phyloP scores from a whole-genome alignment of 1,140 invertebrate genomes.

The Lepidostoma basale region DNA sequence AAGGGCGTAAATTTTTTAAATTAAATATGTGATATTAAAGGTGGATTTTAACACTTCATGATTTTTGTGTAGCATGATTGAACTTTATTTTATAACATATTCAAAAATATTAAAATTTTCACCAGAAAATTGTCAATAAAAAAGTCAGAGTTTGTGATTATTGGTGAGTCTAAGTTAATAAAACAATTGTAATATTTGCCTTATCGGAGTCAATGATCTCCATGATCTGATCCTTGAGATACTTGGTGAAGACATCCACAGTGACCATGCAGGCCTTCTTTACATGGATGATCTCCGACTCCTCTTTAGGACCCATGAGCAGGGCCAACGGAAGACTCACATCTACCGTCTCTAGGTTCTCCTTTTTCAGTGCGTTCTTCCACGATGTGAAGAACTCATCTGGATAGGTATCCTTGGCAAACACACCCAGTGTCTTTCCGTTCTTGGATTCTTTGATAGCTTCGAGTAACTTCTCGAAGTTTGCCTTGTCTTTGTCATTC shows the following conservation, averaged over 20 bases:
- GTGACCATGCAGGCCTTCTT: conserved; percentile 94
- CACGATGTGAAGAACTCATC: conserved; percentile 93
- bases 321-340: conserved; percentile 84
- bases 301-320: conserved; percentile 95
- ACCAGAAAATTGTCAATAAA: no score
- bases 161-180: no score
- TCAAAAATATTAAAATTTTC: no score
- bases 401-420: conserved; percentile 92
- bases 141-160: no score
- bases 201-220: conserved; percentile 98
- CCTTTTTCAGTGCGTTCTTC: conserved; percentile 76
- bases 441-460: conserved; percentile 88
- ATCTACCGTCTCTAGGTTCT: conserved; percentile 87
- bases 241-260: conserved; percentile 94
- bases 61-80: no score
- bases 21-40: no score
- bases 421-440: conserved; percentile 91
- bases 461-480: conserved; percentile 87
- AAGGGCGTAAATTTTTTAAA: no score
- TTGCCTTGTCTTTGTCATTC: conserved; percentile 94
- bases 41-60: no score
- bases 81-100: no score
- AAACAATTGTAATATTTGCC: no score
- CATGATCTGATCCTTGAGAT: conserved; percentile 97
- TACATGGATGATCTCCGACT: conserved; percentile 88